phyloP scores from a whole-genome alignment of 2,797 vertebrate genomes.

The Aulostomus chinensis region DNA sequence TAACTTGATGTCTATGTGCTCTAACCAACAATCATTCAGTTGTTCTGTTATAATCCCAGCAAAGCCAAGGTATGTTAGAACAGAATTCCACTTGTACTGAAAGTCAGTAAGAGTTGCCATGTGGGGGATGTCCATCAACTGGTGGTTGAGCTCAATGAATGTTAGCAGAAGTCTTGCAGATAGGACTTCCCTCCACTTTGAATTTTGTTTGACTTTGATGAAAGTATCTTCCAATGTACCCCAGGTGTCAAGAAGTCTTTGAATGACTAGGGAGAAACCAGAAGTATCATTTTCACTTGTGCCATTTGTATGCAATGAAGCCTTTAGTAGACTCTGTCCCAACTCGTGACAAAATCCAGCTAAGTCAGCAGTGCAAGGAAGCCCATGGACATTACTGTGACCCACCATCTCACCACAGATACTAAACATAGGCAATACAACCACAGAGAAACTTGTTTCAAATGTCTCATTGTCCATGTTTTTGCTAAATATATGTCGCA shows the following conservation, averaged over 20 bases:
- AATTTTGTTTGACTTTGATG: constrained; percentile 64
- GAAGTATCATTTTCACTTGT: constrained; percentile 18
- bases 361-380: constrained; percentile 66
- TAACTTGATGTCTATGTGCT: constrained; percentile 65
- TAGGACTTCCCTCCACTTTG: constrained; percentile 77
- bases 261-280: constrained; percentile 64
- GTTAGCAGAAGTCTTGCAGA: constrained; percentile 77
- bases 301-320: constrained; percentile 30
- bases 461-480: constrained; percentile 4
- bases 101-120: constrained; percentile 31
- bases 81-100: constrained; percentile 54
- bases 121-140: constrained; percentile 46
- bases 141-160: constrained; percentile 73
- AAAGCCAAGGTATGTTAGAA: constrained; percentile 63
- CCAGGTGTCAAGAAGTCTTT: constrained; percentile 73
- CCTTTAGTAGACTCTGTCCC: constrained; percentile 38
- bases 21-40: constrained; percentile 77
- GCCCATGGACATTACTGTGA: constrained; percentile 25
- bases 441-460: not conserved
- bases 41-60: constrained; percentile 75
- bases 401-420: constrained; percentile 61
- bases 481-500: constrained; percentile 57
- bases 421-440: constrained; percentile 33
- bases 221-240: constrained; percentile 61
- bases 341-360: constrained; percentile 65